Base-by-base conservation (phyloP, 2,113 vertebrate species). In the Sinosuthora webbiana region DNA sequence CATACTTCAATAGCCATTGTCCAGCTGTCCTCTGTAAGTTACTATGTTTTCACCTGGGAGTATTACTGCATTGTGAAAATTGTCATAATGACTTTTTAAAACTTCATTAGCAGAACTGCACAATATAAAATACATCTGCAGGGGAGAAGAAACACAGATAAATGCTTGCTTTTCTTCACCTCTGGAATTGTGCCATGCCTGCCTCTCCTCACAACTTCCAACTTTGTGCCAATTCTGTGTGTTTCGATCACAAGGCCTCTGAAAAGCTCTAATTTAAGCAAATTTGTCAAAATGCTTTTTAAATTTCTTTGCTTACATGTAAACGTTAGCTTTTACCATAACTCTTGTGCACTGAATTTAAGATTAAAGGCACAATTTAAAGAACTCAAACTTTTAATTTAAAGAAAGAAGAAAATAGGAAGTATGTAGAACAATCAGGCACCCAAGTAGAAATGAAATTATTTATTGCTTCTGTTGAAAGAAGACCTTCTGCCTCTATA, bases 361-460 rank as follows among this genome's bases (percentile, higher is more conserved):
- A 81, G 37, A 68, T 68, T 37, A 59, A 57, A 31, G 39, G 15
- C 19, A 16, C 39, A 62, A 53, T 39, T 62, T 78, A 55, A 60
- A 28, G 30, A 52, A 27, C 11, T 23, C 4, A 1, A n/a, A 60
- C 7, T 52, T 44, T 22, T 55, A 22, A 6, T 70, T 41, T 60
- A 35, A 62, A 4, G 21, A 52, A 4, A 53, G 41, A 78, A 59
- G 22, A 55, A 87, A 88, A 76, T 3, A 77, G 19, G 30, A 73
- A 83, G 69, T 37, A 73, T 0, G 0, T 25, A 67, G 35, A 27
- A 78, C 4, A 37, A 52, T 37, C 0, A 0, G 37, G 20, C 27
- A 55, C 4, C 3, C 7, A 68, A 49, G 28, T 12, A 74, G 28
- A 90, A 93, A 74, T 17, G 3, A 76, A 83, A 56, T 19, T 35